Percentiles rank a stretch among this genome's conserved stretches.
phyloP scores from a whole-genome alignment of 2,888 invertebrate species.

The Sceliomorpha sp. region DNA sequence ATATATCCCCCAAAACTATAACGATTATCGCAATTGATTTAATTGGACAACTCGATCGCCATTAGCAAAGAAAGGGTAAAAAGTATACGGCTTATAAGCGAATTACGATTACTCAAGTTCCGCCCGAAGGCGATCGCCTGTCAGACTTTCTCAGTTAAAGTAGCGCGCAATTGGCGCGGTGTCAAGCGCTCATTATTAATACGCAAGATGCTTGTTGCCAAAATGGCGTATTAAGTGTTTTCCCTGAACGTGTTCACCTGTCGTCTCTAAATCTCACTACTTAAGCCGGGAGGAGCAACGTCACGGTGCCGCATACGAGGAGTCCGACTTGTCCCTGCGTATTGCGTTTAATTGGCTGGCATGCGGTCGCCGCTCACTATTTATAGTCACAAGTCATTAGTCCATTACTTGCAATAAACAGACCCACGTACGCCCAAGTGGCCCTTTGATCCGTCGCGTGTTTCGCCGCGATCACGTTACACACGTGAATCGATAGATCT shows the following conservation, averaged over 20 bases:
- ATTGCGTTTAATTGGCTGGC: constrained; percentile 76
- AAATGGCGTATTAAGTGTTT: constrained; percentile 68
- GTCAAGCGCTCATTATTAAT: constrained; percentile 72
- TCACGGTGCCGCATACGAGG: constrained; percentile 41
- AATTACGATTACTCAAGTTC: no score
- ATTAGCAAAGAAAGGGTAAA: no score
- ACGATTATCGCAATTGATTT: no score
- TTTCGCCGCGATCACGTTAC: background rate
- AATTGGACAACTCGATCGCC: no score
- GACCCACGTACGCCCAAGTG: constrained; percentile 16
- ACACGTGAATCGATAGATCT: constrained; percentile 3
- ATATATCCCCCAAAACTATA: no score
- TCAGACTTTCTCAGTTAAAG: constrained; percentile 24
- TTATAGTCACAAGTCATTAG: constrained; percentile 72
- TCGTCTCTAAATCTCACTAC: constrained; percentile 77
- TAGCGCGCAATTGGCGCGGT: constrained; percentile 60
- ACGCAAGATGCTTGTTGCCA: constrained; percentile 61
- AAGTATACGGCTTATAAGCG: no score
- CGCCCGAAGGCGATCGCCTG: constrained; percentile 3
- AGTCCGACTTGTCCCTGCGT: constrained; percentile 55
- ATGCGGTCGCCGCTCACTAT: constrained; percentile 64
- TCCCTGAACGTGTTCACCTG: constrained; percentile 70
- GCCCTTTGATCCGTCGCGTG: constrained; percentile 24
- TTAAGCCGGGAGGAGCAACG: constrained; percentile 64
- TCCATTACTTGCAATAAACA: constrained; percentile 69